These are phyloP conservation scores for Piprites chloris DNA, from an alignment of 2,113 vertebrate genomes.

Conservation along the genomic window DNA sequence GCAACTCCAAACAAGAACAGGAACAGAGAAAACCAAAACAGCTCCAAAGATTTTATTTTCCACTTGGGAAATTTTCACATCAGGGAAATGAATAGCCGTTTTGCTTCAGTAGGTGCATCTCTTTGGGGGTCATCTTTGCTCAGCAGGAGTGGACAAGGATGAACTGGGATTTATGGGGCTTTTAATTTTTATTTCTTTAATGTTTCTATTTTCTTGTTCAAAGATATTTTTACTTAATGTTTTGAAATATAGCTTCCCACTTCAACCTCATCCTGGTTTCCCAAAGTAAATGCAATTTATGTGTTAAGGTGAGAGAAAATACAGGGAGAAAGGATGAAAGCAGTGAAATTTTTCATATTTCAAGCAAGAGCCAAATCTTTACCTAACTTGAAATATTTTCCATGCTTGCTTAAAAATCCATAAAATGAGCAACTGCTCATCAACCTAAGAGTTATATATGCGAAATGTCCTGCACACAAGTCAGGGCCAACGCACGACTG, in stretches of 20 bases:
- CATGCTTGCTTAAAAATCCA: conserved; percentile 30
- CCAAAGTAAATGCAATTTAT: not conserved
- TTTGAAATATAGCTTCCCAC: not conserved
- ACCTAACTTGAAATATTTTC: conserved; percentile 35
- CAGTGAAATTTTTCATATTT: not conserved
- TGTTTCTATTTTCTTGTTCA: conserved; percentile 47
- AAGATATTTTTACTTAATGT: conserved; percentile 19
- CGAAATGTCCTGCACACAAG: not conserved
- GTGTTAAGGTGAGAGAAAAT: not conserved
- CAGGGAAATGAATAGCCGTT: not conserved
- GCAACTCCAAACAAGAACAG: not conserved
- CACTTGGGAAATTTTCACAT: not conserved
- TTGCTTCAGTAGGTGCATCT: conserved; percentile 16
- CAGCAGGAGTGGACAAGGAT: conserved; percentile 10
- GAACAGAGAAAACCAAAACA: not conserved
- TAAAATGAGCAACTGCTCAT: conserved; percentile 29
- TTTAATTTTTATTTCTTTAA: conserved; percentile 33
- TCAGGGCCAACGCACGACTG: not conserved
- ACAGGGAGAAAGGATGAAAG: not conserved
- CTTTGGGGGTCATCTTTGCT: conserved; percentile 24
- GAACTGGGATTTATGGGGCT: conserved; percentile 14
- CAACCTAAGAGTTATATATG: not conserved
- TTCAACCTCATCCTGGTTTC: not conserved
- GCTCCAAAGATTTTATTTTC: not conserved
- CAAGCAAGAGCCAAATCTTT: not conserved